Evolutionary conservation across 2,888 invertebrate genomes (phyloP).

Genomic region (Philhelius pedissequus): DNA sequence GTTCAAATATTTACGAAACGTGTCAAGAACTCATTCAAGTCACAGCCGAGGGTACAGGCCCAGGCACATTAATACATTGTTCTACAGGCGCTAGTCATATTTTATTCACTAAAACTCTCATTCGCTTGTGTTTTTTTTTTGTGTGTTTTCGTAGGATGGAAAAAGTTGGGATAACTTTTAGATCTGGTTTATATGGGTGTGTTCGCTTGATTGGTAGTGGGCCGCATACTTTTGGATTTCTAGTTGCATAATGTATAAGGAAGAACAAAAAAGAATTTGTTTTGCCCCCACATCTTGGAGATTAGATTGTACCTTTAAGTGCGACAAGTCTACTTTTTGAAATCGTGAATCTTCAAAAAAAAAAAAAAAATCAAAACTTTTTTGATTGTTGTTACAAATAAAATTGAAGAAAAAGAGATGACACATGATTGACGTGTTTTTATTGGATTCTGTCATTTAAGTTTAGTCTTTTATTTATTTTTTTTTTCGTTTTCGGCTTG

Average conservation of each 20-base stretch:
- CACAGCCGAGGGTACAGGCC: background rate
- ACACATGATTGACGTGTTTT: constrained; percentile 64
- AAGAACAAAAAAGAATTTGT: constrained; percentile 10
- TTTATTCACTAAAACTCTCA: constrained; percentile 4
- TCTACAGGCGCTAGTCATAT: constrained; percentile 11
- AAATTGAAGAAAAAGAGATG: constrained; percentile 53
- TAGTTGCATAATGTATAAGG: background rate
- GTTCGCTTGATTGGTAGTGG: constrained; percentile 15
- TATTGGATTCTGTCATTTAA: constrained; percentile 42
- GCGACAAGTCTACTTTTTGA: constrained; percentile 13
- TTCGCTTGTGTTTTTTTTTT: background rate
- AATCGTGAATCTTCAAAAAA: background rate
- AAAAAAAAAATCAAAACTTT: constrained; percentile 5
- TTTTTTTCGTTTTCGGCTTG: constrained; percentile 18
- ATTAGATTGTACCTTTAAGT: background rate
- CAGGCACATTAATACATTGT: constrained; percentile 36
- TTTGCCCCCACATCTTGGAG: constrained; percentile 6
- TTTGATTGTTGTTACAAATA: constrained; percentile 6
- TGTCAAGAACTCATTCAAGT: constrained; percentile 73
- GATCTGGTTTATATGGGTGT: background rate
- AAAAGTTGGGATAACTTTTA: constrained; percentile 14
- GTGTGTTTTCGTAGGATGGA: background rate
- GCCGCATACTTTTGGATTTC: constrained; percentile 12
- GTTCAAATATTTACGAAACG: constrained; percentile 78
- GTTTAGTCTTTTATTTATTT: constrained; percentile 27